Conservation (phyloP, 2,113 vertebrate genomes). For the Mormyrus lacerda region DNA sequence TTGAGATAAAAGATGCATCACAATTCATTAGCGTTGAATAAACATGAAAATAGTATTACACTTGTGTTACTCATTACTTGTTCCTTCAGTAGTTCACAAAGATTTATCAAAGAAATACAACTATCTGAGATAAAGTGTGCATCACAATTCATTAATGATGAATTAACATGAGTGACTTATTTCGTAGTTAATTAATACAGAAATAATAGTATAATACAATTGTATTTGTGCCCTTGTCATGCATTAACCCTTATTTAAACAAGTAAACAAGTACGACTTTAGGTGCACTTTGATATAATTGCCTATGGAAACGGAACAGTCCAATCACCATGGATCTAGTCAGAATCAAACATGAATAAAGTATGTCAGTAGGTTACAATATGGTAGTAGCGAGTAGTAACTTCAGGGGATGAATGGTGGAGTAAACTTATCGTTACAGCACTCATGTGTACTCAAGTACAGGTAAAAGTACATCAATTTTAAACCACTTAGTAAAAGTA, state of each 20-base stretch:
- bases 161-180: no score
- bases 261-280: not conserved
- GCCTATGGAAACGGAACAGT: not conserved
- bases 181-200: no score
- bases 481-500: not conserved
- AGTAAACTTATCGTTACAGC: not conserved
- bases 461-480: not conserved
- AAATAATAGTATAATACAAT: no score
- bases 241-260: not conserved
- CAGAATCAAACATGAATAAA: not conserved
- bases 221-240: not conserved
- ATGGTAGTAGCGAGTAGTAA: not conserved
- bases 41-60: no score
- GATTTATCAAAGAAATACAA: no score
- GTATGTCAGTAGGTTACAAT: not conserved
- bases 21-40: no score
- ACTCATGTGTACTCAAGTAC: not conserved
- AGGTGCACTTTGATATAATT: not conserved
- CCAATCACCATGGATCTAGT: not conserved
- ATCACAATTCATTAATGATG: no score
- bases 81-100: no score
- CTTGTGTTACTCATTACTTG: no score
- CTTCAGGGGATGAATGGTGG: not conserved
- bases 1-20: no score
- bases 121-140: no score